Evolutionary conservation across 1,140 invertebrate species (phyloP).

Genomic region (Drosophila simulans): DNA sequence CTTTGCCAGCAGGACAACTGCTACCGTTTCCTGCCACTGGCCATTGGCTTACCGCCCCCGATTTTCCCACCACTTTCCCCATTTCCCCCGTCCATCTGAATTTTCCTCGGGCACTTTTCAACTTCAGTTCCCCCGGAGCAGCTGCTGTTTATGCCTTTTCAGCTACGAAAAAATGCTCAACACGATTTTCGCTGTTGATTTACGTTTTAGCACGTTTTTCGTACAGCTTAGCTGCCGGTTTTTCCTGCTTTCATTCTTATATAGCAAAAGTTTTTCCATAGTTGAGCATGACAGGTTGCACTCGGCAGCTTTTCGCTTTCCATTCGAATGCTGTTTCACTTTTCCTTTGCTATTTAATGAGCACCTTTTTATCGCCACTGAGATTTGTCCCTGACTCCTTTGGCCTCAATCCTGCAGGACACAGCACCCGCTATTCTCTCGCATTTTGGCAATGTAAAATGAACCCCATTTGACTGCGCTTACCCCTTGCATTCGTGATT

Average conservation of each 20-base stretch:
- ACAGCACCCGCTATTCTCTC: slow-evolving; percentile 9
- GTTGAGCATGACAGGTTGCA: slow-evolving; percentile 62
- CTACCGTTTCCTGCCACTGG: slow-evolving; percentile 26
- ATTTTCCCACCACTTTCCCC: neutral
- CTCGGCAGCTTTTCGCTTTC: slow-evolving; percentile 44
- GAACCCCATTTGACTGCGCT: slow-evolving; percentile 20
- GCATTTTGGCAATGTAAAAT: slow-evolving; percentile 15
- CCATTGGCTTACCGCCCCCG: slow-evolving; percentile 11
- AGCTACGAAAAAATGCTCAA: slow-evolving; percentile 73
- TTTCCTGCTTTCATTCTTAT: slow-evolving; percentile 19
- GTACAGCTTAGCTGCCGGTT: slow-evolving; percentile 53
- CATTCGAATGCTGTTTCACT: slow-evolving; percentile 46
- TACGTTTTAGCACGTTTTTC: slow-evolving; percentile 82
- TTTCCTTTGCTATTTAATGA: slow-evolving; percentile 73
- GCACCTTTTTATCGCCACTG: slow-evolving; percentile 47
- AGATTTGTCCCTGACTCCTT: slow-evolving; percentile 53
- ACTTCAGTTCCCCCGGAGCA: slow-evolving; percentile 29
- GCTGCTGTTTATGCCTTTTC: slow-evolving; percentile 46
- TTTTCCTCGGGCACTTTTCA: slow-evolving; percentile 58
- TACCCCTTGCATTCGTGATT: slow-evolving; percentile 10
- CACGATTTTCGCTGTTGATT: slow-evolving; percentile 81
- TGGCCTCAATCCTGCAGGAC: slow-evolving; percentile 25
- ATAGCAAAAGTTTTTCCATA: slow-evolving; percentile 12
- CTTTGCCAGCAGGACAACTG: slow-evolving; percentile 37
- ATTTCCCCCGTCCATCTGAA: slow-evolving; percentile 7